These are phyloP conservation scores for Styela plicata DNA, from an alignment of 23 tunicate species.

Conservation along the genomic window DNA sequence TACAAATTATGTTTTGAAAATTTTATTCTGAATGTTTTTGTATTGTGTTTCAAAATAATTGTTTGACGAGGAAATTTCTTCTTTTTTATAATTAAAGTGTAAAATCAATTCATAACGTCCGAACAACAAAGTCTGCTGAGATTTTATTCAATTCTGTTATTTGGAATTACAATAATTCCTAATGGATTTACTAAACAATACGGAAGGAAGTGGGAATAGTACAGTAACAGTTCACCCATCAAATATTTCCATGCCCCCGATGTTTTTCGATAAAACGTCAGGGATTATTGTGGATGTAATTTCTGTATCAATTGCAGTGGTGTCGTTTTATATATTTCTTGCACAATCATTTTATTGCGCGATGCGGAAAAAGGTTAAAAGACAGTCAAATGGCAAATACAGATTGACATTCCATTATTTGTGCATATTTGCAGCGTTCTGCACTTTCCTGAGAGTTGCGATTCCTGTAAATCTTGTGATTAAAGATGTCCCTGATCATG, in stretches of 20 bases:
- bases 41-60: no score
- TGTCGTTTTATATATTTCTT: slow-evolving; percentile 4
- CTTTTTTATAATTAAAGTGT: no score
- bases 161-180: no score
- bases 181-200: neutral
- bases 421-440: slow-evolving; percentile 12
- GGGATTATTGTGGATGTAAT: slow-evolving; percentile 2
- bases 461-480: slow-evolving; percentile 2
- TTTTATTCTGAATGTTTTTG: no score
- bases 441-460: slow-evolving; percentile 5
- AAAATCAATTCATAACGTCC: no score
- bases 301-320: neutral
- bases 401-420: neutral
- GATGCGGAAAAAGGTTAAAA: neutral
- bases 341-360: slow-evolving; percentile 7
- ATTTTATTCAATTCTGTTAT: no score
- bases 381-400: no score
- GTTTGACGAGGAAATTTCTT: no score
- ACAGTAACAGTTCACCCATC: neutral
- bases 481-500: neutral
- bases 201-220: neutral
- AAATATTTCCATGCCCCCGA: neutral
- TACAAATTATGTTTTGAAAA: no score
- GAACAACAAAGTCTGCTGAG: no score
- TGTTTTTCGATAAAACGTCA: neutral